A percentile compares a stretch with the other conserved stretches of the same genome.
phyloP scores from a whole-genome alignment of 1,140 invertebrate genomes.

The Carposina sasakii region DNA sequence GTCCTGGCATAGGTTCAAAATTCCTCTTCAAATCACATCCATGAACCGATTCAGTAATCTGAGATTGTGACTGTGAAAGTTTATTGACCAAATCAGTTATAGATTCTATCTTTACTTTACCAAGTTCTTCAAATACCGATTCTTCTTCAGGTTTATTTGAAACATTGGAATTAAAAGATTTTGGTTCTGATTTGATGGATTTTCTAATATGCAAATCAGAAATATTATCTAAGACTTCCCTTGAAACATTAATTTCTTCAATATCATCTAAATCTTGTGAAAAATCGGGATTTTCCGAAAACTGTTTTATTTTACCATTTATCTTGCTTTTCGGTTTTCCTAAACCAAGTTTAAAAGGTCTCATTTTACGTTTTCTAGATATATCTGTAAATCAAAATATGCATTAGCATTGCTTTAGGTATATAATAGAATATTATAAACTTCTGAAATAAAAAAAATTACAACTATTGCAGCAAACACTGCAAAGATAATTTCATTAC shows the following conservation, averaged over 20 bases:
- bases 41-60: conserved; percentile 27
- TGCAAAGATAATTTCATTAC: no score
- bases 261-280: conserved; percentile 22
- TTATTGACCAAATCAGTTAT: conserved; percentile 35
- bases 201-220: conserved; percentile 37
- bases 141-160: conserved; percentile 9
- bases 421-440: no score
- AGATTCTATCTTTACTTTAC: conserved; percentile 12
- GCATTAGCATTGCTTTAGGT: no score
- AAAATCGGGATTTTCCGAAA: conserved; percentile 16
- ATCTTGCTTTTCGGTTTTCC: conserved; percentile 51
- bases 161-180: conserved; percentile 10
- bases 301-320: conserved; percentile 14
- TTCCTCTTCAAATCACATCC: conserved; percentile 59
- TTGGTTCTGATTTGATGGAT: conserved; percentile 23
- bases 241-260: conserved; percentile 46
- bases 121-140: conserved; percentile 14
- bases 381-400: no score
- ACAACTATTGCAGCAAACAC: no score
- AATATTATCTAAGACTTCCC: conserved; percentile 39
- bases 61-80: conserved; percentile 20
- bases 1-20: conserved; percentile 58
- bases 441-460: no score
- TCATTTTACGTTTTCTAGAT: conserved; percentile 64
- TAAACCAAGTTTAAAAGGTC: conserved; percentile 58